These are phyloP conservation scores for Dolomedes plantarius DNA, from an alignment of 2,888 invertebrate genomes.

Conservation along the genomic window DNA sequence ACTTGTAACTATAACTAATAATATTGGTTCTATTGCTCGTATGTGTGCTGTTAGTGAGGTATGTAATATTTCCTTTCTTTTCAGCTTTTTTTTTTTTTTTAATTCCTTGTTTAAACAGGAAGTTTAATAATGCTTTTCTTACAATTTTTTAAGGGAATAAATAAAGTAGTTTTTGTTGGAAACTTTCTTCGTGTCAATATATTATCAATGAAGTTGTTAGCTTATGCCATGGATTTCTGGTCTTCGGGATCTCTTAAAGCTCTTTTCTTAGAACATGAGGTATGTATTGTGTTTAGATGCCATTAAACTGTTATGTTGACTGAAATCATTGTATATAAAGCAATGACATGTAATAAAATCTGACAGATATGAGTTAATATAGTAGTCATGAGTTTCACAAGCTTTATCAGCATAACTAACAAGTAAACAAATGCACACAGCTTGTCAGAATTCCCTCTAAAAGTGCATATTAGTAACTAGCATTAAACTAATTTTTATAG, in stretches of 20 bases:
- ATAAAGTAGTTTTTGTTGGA: constrained; percentile 92
- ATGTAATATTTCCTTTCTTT: constrained; percentile 34
- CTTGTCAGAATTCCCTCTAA: too few relatives aligned
- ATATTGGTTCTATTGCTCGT: constrained; percentile 97
- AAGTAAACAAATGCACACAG: too few relatives aligned
- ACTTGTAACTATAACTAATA: constrained; percentile 97
- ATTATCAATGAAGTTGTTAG: constrained; percentile 95
- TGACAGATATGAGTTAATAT: not conserved
- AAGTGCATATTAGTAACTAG: too few relatives aligned
- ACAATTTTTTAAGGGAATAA: constrained; percentile 73
- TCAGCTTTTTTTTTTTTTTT: constrained; percentile 5
- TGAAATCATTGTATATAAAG: too few relatives aligned
- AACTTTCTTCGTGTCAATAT: constrained; percentile 97
- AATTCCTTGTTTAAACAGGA: not conserved
- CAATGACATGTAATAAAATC: not conserved
- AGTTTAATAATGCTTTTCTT: not conserved
- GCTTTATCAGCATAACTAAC: too few relatives aligned
- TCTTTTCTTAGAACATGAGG: constrained; percentile 96
- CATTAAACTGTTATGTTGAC: too few relatives aligned
- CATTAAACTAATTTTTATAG: too few relatives aligned
- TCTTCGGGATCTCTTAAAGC: constrained; percentile 96
- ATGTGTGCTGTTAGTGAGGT: constrained; percentile 94
- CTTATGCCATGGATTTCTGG: constrained; percentile 99
- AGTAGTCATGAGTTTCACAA: not conserved
- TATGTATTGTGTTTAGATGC: too few relatives aligned